Evolutionary conservation across 2,888 invertebrate species (phyloP).

Genomic region (Branchipolynoe longqiensis): DNA sequence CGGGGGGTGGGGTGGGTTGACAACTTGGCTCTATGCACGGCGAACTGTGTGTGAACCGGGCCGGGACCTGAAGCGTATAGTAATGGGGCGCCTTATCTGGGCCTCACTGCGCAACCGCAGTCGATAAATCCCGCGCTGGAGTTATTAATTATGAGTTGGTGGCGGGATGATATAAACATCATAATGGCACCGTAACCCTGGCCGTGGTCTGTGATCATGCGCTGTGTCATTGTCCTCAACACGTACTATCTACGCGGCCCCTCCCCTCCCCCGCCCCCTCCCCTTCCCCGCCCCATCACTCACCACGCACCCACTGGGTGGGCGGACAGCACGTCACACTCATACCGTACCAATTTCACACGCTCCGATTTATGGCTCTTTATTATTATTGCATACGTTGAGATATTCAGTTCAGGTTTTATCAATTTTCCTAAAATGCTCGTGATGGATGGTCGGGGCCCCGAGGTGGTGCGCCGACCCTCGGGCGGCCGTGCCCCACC

Average conservation of each 20-base stretch:
- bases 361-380: too few species aligned
- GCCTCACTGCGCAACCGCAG: not conserved
- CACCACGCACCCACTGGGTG: not conserved
- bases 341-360: too few species aligned
- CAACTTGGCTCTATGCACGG: slow-evolving; percentile 1
- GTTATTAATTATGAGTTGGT: slow-evolving; percentile 19
- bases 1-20: not conserved
- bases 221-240: slow-evolving; percentile 27
- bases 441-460: not conserved
- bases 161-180: slow-evolving; percentile 38
- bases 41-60: too few species aligned
- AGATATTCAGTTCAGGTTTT: slow-evolving; percentile 13
- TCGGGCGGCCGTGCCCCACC: too few species aligned
- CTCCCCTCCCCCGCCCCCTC: not conserved
- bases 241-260: not conserved
- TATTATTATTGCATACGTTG: too few species aligned
- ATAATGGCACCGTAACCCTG: slow-evolving; percentile 1
- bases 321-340: too few species aligned
- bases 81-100: too few species aligned
- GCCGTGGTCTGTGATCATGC: slow-evolving; percentile 8
- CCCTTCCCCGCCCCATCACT: not conserved
- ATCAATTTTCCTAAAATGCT: slow-evolving; percentile 8
- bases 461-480: slow-evolving; percentile 1
- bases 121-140: not conserved
- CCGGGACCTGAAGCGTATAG: too few species aligned